These are phyloP conservation scores for Pseudopodoces humilis DNA, from an alignment of 2,113 vertebrate genomes.

Conservation along the genomic window DNA sequence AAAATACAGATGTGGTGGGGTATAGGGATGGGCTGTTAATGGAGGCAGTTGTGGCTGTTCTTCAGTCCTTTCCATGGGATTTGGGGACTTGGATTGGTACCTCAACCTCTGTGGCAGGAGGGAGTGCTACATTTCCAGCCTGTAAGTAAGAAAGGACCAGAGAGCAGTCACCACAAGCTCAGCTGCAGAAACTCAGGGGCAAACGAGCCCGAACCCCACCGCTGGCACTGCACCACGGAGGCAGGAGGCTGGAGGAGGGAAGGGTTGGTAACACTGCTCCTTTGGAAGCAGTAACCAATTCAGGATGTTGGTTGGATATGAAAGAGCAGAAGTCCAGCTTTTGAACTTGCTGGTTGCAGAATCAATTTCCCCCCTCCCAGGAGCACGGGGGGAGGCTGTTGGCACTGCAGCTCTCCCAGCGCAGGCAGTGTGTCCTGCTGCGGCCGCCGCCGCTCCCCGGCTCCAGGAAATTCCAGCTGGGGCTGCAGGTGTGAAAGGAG, in stretches of 20 bases:
- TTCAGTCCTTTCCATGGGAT: neutral
- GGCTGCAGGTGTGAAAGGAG: conserved; percentile 67
- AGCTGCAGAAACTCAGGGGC: neutral
- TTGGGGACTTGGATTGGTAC: neutral
- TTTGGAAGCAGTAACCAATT: neutral
- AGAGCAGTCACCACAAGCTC: neutral
- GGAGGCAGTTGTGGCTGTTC: neutral
- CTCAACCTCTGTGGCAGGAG: neutral
- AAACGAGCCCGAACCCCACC: fast-evolving
- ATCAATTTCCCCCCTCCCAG: neutral
- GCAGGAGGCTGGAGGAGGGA: neutral
- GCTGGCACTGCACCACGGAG: fast-evolving
- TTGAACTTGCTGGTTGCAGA: neutral
- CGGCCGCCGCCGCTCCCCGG: neutral
- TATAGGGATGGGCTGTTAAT: neutral
- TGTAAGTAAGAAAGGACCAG: neutral
- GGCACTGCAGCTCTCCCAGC: neutral
- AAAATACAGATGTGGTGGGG: neutral
- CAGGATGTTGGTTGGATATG: neutral
- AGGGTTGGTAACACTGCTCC: neutral
- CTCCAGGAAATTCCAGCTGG: conserved; percentile 39
- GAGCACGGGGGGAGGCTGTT: neutral
- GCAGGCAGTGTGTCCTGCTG: neutral
- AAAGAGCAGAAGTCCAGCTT: neutral
- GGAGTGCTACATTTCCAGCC: neutral